Evolutionary conservation across 2,113 vertebrate genomes (phyloP).

Genomic region (Upupa epops): DNA sequence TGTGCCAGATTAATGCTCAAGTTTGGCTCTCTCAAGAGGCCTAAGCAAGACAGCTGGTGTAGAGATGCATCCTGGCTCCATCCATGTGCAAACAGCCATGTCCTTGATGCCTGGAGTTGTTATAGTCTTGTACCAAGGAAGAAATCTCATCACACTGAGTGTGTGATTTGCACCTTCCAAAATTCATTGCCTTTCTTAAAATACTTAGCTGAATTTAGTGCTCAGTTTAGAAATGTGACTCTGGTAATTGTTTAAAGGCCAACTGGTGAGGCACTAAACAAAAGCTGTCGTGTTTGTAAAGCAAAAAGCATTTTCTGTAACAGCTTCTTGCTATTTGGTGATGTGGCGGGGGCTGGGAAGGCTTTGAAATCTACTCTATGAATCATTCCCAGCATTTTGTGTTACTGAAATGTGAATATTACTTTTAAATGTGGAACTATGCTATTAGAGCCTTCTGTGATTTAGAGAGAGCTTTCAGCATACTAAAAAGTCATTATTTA

Average conservation of each 20-base stretch:
- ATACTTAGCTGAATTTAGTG: slow-evolving; percentile 41
- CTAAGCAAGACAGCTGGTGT: neutral
- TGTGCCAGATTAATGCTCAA: neutral
- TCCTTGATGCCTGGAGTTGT: neutral
- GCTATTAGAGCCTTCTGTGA: slow-evolving; percentile 46
- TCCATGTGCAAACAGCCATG: neutral
- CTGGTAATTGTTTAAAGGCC: slow-evolving; percentile 49
- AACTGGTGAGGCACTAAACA: slow-evolving; percentile 27
- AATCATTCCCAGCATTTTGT: slow-evolving; percentile 25
- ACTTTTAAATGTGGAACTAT: slow-evolving; percentile 36
- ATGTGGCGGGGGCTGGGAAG: neutral
- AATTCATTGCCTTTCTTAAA: slow-evolving; percentile 38
- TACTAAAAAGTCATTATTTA: slow-evolving; percentile 62
- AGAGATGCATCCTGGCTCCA: neutral
- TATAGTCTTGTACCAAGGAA: neutral
- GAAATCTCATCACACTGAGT: neutral
- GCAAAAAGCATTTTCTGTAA: slow-evolving; percentile 24
- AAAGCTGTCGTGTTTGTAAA: slow-evolving; percentile 41
- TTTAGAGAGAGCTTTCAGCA: slow-evolving; percentile 44
- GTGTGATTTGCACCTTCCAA: neutral
- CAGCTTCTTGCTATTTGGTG: slow-evolving; percentile 1
- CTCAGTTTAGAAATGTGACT: slow-evolving; percentile 44
- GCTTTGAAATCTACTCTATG: slow-evolving; percentile 5
- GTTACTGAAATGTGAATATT: slow-evolving; percentile 6
- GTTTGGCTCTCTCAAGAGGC: neutral